phyloP scores from a whole-genome alignment of 1,140 invertebrate genomes.

The Rhagoletis pomonella region DNA sequence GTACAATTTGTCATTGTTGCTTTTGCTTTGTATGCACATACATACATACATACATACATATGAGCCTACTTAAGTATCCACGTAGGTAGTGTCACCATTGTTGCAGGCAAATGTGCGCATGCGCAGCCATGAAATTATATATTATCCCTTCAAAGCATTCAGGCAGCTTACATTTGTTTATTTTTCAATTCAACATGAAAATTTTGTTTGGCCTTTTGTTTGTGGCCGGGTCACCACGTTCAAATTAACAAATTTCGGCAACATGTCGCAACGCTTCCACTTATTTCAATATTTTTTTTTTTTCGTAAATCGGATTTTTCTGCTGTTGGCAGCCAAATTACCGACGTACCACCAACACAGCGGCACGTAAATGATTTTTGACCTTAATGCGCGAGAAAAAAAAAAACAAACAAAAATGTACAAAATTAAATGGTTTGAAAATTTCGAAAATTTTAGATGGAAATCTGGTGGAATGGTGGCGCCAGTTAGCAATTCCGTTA shows the following conservation, averaged over 20 bases:
- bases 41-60: too few relatives aligned
- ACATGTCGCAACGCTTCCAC: slow-evolving; percentile 46
- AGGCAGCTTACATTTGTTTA: background rate
- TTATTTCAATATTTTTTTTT: slow-evolving; percentile 13
- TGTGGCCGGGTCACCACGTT: slow-evolving; percentile 38
- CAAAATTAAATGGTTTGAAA: slow-evolving; percentile 35
- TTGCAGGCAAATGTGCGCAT: slow-evolving; percentile 30
- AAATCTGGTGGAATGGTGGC: slow-evolving; percentile 25
- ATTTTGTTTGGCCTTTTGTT: background rate
- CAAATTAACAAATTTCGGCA: slow-evolving; percentile 51
- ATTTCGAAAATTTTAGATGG: background rate
- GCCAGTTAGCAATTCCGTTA: slow-evolving; percentile 42
- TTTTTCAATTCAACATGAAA: background rate
- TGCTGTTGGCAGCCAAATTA: slow-evolving; percentile 22
- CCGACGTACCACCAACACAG: slow-evolving; percentile 24
- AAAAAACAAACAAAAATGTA: background rate
- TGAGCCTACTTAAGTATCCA: too few relatives aligned
- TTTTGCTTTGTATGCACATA: background rate
- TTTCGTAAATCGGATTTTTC: background rate
- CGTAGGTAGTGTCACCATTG: slow-evolving; percentile 7
- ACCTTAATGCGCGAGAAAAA: background rate
- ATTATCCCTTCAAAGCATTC: slow-evolving; percentile 7
- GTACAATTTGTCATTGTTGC: slow-evolving; percentile 38
- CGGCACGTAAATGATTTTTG: slow-evolving; percentile 47
- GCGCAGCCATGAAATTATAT: slow-evolving; percentile 9